Base-by-base conservation (phyloP, 1,140 invertebrate species). In the Zaprionus kolodkinae region DNA sequence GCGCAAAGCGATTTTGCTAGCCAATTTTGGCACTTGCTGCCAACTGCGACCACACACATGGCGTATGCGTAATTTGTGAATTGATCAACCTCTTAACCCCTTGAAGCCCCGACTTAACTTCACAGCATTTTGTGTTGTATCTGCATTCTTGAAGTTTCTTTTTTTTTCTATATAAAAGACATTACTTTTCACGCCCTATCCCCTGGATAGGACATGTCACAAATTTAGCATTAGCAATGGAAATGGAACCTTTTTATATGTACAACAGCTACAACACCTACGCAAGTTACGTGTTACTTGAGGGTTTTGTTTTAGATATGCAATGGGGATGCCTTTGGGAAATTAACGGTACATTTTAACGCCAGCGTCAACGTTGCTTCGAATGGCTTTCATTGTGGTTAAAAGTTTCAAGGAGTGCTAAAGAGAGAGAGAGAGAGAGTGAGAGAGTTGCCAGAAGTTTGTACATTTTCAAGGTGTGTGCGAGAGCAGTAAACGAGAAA, bases 271-370 rank as follows among this genome's bases (percentile, higher is more conserved):
- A 45, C 45, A 50, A 10, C 72, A 79, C 69, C 65, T 68, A 82
- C 78, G 77, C 84, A 83, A 21, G 0, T 10, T 45, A 17, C n/a
- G 27, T 61, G 27, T 61, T 45, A 2, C 40, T 30, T 6, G 52
- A 12, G 52, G n/a, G 21, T 21, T 21, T 54, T 65, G 75, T 64
- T 73, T 88, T 84, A 80, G 85, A 78, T 88, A 89, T 89, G 85
- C 84, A 82, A 43, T 72, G 77, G 30, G 76, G 43, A 76, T 69
- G 77, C 84, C 85, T 79, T 75, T 68, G 84, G 84, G 84, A 87
- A 87, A 87, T 87, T 88, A 87, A 72, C 78, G 62, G 67, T 72
- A 88, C 82, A 78, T 71, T 78, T 88, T 78, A 61, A 82, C 55
- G 57, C 63, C 48, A 61, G 60, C 66, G 66, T 63, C 61, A 72